Evolutionary conservation across 2,888 invertebrate species (phyloP).

Genomic region (Ophion obscuratus): DNA sequence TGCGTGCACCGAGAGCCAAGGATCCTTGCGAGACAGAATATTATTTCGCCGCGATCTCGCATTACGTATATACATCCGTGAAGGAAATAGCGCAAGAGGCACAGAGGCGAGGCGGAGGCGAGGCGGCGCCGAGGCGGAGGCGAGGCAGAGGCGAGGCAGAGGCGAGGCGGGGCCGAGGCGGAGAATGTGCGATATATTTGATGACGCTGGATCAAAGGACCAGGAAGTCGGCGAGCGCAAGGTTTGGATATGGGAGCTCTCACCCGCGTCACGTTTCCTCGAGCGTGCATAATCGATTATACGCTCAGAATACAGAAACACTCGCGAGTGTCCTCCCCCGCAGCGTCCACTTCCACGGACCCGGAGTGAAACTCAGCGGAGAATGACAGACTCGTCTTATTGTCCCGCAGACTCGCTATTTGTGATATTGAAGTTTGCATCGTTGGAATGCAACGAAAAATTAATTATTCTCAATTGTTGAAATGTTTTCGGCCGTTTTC

Average conservation of each 20-base stretch:
- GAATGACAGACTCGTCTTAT: conserved; percentile 23
- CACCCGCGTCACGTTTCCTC: conserved; percentile 55
- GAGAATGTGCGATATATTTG: conserved; percentile 52
- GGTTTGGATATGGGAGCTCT: conserved; percentile 29
- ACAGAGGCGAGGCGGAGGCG: too few species aligned
- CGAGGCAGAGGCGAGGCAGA: too few species aligned
- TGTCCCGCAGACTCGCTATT: background rate
- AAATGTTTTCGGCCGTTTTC: too few species aligned
- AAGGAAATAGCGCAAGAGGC: background rate
- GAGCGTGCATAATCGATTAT: conserved; percentile 64
- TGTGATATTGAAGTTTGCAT: background rate
- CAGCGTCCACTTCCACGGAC: background rate
- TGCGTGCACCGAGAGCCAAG: conserved; percentile 9
- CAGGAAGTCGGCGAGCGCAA: conserved; percentile 56
- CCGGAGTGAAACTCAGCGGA: conserved; percentile 12
- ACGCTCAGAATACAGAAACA: conserved; percentile 47
- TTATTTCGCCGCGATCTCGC: conserved; percentile 50
- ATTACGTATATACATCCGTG: conserved; percentile 18
- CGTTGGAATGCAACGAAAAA: too few species aligned
- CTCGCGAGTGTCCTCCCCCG: conserved; percentile 6
- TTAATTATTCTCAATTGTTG: too few species aligned
- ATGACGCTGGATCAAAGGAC: conserved; percentile 62
- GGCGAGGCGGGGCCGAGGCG: background rate
- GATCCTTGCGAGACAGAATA: conserved; percentile 38
- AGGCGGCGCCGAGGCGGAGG: too few species aligned